These are phyloP conservation scores for Melanchra persicariae DNA, from an alignment of 2,888 invertebrate species.

Conservation along the genomic window DNA sequence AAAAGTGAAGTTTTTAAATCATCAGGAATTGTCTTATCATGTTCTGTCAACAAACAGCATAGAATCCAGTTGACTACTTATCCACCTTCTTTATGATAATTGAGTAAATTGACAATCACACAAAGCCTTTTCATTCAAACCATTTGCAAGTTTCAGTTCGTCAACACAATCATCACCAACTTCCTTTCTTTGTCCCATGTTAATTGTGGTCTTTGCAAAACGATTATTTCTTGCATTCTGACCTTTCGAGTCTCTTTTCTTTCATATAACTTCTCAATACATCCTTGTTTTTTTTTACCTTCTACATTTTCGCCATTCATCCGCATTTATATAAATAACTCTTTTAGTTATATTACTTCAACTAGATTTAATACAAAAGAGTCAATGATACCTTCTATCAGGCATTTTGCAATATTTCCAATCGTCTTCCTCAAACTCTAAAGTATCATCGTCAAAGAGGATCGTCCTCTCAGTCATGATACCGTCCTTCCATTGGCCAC, in stretches of 20 bases:
- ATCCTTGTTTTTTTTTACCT: background rate
- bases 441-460: slow-evolving; percentile 1
- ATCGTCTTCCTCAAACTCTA: background rate
- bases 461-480: background rate
- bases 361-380: background rate
- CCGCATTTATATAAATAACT: background rate
- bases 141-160: background rate
- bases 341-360: background rate
- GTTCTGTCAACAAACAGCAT: background rate
- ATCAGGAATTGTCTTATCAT: background rate
- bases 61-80: background rate
- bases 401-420: slow-evolving; percentile 38
- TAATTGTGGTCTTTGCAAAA: background rate
- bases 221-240: background rate
- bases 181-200: background rate
- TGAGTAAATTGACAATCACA: background rate
- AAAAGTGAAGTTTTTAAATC: background rate
- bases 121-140: background rate
- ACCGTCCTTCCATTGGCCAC: slow-evolving; percentile 19
- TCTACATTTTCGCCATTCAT: background rate
- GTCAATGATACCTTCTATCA: slow-evolving; percentile 36
- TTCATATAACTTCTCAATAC: background rate
- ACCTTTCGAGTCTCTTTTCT: background rate
- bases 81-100: background rate
- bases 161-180: background rate